Percentiles rank a stretch among this genome's conserved stretches.
Conservation (phyloP, 1,140 invertebrate genomes). For the Pogonus chalceus region DNA sequence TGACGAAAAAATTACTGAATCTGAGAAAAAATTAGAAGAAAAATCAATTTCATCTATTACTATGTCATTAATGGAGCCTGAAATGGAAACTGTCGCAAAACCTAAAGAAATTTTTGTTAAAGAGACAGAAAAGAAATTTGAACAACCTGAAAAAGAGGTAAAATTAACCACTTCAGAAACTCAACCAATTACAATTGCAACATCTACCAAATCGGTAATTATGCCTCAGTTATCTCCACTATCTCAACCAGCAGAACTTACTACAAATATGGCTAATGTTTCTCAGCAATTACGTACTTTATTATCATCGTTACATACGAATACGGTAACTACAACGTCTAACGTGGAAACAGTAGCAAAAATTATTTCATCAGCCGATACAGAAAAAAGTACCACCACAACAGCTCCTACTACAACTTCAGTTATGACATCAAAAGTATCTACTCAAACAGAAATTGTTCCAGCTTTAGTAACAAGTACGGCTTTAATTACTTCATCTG, state of each 20-base stretch:
- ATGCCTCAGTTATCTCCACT: constrained; percentile 56
- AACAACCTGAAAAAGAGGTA: constrained; percentile 3
- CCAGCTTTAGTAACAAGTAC: constrained; percentile 4
- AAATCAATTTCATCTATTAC: constrained; percentile 3
- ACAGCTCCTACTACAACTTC: constrained; percentile 13
- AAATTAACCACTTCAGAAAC: not conserved
- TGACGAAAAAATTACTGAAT: constrained; percentile 24
- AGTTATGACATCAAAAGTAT: constrained; percentile 10
- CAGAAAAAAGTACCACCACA: constrained; percentile 13
- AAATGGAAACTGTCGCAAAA: constrained; percentile 16
- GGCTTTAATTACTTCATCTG: constrained; percentile 20
- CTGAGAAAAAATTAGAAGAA: constrained; percentile 14
- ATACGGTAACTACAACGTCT: constrained; percentile 24
- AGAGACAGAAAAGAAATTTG: constrained; percentile 1
- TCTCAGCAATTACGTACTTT: constrained; percentile 55
- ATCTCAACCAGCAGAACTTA: constrained; percentile 57
- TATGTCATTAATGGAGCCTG: constrained; percentile 7
- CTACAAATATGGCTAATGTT: constrained; percentile 57
- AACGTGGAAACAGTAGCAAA: constrained; percentile 23
- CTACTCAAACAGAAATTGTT: not conserved
- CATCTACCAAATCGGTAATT: constrained; percentile 36
- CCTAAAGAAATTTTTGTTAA: constrained; percentile 11
- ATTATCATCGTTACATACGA: constrained; percentile 46
- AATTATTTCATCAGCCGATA: constrained; percentile 20
- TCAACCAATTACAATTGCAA: constrained; percentile 9